Evolutionary conservation across 2,888 invertebrate genomes (phyloP).

Genomic region (Lepas anatifera): DNA sequence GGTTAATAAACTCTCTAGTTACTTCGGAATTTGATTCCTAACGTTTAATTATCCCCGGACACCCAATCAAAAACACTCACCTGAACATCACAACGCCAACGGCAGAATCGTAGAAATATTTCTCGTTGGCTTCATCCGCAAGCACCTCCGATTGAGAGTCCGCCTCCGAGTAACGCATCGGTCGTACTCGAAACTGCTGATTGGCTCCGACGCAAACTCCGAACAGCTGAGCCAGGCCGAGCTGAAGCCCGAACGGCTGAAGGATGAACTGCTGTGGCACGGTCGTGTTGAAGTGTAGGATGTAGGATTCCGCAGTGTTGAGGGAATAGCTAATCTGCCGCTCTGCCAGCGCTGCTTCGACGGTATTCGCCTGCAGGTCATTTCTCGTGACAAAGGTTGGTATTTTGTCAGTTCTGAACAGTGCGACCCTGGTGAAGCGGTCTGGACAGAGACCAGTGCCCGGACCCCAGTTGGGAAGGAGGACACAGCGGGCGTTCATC

Average conservation of each 20-base stretch:
- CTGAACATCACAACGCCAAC: background rate
- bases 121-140: background rate
- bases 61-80: too few species aligned
- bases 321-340: background rate
- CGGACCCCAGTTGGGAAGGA: background rate
- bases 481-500: background rate
- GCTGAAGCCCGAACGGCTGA: background rate
- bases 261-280: background rate
- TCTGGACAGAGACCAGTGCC: background rate
- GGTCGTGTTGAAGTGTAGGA: constrained; percentile 10
- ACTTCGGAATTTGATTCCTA: too few species aligned
- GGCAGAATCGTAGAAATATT: background rate
- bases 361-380: background rate
- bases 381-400: background rate
- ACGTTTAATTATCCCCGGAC: too few species aligned
- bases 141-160: background rate
- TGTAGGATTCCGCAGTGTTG: background rate
- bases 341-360: too few species aligned
- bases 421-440: background rate
- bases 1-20: too few species aligned
- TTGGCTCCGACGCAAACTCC: constrained; percentile 1
- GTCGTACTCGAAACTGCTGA: background rate
- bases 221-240: background rate
- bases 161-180: background rate
- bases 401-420: background rate